phyloP scores from a whole-genome alignment of 2,113 vertebrate species.

The Maylandia zebra region DNA sequence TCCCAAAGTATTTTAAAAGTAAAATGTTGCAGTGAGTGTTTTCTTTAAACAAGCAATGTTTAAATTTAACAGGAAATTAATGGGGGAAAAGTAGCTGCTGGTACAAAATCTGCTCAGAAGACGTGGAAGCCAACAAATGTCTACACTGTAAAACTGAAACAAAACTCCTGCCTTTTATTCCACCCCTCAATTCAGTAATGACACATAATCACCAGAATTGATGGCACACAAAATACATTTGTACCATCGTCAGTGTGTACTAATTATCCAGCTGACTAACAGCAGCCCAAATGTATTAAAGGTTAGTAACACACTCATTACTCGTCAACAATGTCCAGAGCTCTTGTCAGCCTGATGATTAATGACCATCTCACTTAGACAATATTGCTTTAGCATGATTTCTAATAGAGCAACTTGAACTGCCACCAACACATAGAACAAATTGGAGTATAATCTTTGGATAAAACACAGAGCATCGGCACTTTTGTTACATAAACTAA shows the following conservation, averaged over 20 bases:
- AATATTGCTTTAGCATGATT: conserved; percentile 58
- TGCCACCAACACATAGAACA: conserved; percentile 24
- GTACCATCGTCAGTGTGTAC: not conserved
- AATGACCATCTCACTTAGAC: conserved; percentile 47
- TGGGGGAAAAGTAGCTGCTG: not conserved
- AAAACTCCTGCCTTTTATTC: not conserved
- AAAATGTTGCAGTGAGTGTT: not conserved
- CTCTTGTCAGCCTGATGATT: conserved; percentile 63
- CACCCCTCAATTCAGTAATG: not conserved
- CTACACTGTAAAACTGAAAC: conserved; percentile 5
- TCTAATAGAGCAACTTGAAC: conserved; percentile 45
- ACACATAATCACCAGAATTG: conserved; percentile 30
- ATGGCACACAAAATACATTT: not conserved
- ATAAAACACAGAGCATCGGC: conserved; percentile 42
- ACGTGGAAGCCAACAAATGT: not conserved
- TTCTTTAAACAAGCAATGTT: not conserved
- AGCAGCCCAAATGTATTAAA: conserved; percentile 46
- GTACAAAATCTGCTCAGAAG: not conserved
- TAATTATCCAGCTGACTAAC: conserved; percentile 44
- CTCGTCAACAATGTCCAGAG: conserved; percentile 60
- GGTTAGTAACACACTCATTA: conserved; percentile 55
- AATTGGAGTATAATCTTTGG: conserved; percentile 2
- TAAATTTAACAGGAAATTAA: not conserved
- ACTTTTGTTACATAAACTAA: not conserved
- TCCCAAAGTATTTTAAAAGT: not conserved